Base-by-base conservation (phyloP, 2,113 vertebrate genomes). In the Verasper variegatus region DNA sequence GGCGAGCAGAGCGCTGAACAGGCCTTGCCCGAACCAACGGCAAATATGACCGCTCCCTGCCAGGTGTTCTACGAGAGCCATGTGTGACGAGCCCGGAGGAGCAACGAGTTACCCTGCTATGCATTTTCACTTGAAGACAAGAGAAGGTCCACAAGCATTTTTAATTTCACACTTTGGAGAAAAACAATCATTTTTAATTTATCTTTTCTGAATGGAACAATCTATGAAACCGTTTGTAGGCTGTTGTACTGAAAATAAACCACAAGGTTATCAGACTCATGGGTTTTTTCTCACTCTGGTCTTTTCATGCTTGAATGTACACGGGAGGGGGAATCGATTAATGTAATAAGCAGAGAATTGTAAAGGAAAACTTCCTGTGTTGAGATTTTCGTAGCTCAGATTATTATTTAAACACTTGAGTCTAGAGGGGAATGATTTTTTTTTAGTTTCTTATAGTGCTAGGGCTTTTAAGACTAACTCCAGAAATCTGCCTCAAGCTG, bases 61-160 rank as follows among this genome's bases (percentile, higher is more conserved):
- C 95, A 95, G 3, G 89, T 98, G 85, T 90, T 96, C 65, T 98
- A 97, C 8, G 97, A 99, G 96, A 99, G 97, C 96, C 97, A 98
- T 92, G 97, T 99, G 92, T 98, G 95, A 96, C 52, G 40, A 37
- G 31, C 55, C 31, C 31, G 31, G 6, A 3, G 1, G 61, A 62
- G 63, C 52, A 49, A 54, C 51, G 2, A 7, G 18, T 64, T 54
- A 5, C 64, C 76, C 88, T 86, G 88, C 91, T 92, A 91, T 92
- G 92, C 92, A 93, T 88, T 82, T 82, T 74, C 71, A 91, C 72
- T 56, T 77, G 47, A 77, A 78, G 24, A 76, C 31, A 31, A 76
- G 68, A 52, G 64, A 49, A 74, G 58, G 78, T 88, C 80, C 83
- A 78, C 15, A 42, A 49, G 71, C 69, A 74, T 67, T 83, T 66